These are phyloP conservation scores for Palloptera scutellata DNA, from an alignment of 2,888 invertebrate genomes.

Conservation along the genomic window DNA sequence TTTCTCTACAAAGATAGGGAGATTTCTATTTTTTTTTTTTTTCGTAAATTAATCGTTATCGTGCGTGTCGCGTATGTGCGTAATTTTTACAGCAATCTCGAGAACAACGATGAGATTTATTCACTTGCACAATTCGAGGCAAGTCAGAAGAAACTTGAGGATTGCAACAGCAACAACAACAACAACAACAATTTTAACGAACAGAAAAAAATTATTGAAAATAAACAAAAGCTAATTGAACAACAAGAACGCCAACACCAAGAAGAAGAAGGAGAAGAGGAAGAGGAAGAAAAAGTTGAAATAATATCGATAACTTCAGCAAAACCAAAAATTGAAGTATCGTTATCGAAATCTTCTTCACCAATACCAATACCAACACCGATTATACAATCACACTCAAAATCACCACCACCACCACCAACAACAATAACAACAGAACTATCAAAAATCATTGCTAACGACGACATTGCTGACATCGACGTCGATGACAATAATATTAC, in stretches of 20 bases:
- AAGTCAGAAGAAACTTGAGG: slow-evolving; percentile 50
- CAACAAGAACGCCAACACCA: slow-evolving; percentile 36
- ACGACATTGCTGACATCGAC: slow-evolving; percentile 12
- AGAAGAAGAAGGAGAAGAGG: slow-evolving; percentile 31
- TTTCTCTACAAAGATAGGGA: slow-evolving; percentile 15
- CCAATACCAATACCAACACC: slow-evolving; percentile 3
- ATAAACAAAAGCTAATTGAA: slow-evolving; percentile 30
- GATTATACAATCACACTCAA: not conserved
- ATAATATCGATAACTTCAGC: slow-evolving; percentile 19
- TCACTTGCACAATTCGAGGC: slow-evolving; percentile 65
- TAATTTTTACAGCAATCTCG: slow-evolving; percentile 64
- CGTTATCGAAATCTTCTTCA: slow-evolving; percentile 9
- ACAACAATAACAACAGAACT: slow-evolving; percentile 27
- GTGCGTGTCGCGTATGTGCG: slow-evolving; percentile 42
- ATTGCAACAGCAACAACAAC: slow-evolving; percentile 40
- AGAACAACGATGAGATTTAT: slow-evolving; percentile 65
- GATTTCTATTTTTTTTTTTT: slow-evolving; percentile 19
- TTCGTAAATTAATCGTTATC: too few species aligned
- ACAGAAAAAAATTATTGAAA: slow-evolving; percentile 26
- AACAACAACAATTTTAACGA: slow-evolving; percentile 40
- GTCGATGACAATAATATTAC: slow-evolving; percentile 17
- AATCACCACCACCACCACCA: slow-evolving; percentile 14
- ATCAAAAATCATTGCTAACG: slow-evolving; percentile 34
- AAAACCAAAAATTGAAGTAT: slow-evolving; percentile 17
- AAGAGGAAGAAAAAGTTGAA: slow-evolving; percentile 20